Base-by-base conservation (phyloP, 2,797 vertebrate genomes). In the Etheostoma nigrum region DNA sequence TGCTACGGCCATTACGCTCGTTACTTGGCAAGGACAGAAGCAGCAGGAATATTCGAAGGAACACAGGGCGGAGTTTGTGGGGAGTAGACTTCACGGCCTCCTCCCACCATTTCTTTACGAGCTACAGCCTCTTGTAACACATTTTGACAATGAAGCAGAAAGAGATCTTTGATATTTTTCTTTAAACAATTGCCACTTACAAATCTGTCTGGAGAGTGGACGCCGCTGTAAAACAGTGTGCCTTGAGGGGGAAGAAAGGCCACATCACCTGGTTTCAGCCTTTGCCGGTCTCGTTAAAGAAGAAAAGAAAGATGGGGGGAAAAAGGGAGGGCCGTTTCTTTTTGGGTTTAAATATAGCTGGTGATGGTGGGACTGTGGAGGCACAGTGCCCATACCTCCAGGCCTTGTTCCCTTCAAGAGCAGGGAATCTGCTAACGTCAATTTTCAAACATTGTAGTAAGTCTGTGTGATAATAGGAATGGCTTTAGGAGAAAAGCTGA, bases 161-260 rank as follows among this genome's bases (percentile, higher is more conserved):
- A 82, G 62, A 82, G 63, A 81, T 85, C 85, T 94, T 93, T 93
- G 80, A 93, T 91, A 92, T 90, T 86, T 86, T 52, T 84, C 89
- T 90, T 88, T 78, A 83, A 88, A 84, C 85, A 84, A 71, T 60
- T 64, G 74, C 54, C 52, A 45, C 79, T 85, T 86, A 84, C 87
- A 44, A 15, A 88, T 89, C 78, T 89, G 88, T 88, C 60, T 64
- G 60, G 72, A 81, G 76, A 89, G 71, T 55, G 76, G 84, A 83
- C 36, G 58, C 66, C 13, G 71, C 76, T 82, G 82, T 84, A 87
- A 90, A 93, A 86, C 62, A 23, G 21, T 53, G 23, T 51, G 85
- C 86, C 87, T 83, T 23, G 42, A 80, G 84, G 86, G 62, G 49
- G 59, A 48, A 70, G 53, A 78, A 83, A 79, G 68, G 74, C 78